A percentile compares a stretch with the other conserved stretches of the same genome.
Evolutionary conservation across 2,888 invertebrate species (phyloP).

Genomic region (Lysandra coridon): DNA sequence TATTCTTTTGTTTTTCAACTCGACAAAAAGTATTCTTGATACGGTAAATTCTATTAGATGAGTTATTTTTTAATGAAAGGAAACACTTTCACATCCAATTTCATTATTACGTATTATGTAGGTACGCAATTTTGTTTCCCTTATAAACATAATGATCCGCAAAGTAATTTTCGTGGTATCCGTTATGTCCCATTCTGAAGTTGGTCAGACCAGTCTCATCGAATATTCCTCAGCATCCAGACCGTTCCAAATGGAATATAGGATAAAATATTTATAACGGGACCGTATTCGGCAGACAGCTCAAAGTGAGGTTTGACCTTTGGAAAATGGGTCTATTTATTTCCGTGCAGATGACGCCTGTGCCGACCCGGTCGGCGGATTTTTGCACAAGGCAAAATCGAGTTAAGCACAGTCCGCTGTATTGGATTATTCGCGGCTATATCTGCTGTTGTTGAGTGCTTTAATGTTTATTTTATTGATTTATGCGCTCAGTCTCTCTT

Average conservation of each 20-base stretch:
- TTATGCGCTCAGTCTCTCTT: neutral
- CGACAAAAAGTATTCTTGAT: neutral
- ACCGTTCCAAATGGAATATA: slow-evolving; percentile 41
- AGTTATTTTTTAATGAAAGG: no score
- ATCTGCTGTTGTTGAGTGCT: slow-evolving; percentile 7
- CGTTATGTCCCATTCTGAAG: slow-evolving; percentile 36
- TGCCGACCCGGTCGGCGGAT: slow-evolving; percentile 31
- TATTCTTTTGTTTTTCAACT: neutral
- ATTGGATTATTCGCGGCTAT: slow-evolving; percentile 32
- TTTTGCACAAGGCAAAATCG: slow-evolving; percentile 36
- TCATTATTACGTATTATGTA: neutral
- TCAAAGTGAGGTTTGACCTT: slow-evolving; percentile 39
- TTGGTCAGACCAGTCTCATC: slow-evolving; percentile 38
- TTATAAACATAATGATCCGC: neutral
- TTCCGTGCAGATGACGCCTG: slow-evolving; percentile 39
- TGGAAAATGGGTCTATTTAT: slow-evolving; percentile 39
- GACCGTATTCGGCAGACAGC: slow-evolving; percentile 39
- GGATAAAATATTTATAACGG: slow-evolving; percentile 44
- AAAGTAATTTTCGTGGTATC: slow-evolving; percentile 26
- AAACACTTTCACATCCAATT: neutral
- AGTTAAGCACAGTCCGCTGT: slow-evolving; percentile 33
- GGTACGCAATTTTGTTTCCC: neutral
- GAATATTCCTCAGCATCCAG: slow-evolving; percentile 38
- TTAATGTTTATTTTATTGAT: neutral
- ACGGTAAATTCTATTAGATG: neutral